Percentiles rank a stretch among this genome's conserved stretches.
These are phyloP conservation scores for Melitaea athalia DNA, from an alignment of 2,888 invertebrate species.

Conservation along the genomic window DNA sequence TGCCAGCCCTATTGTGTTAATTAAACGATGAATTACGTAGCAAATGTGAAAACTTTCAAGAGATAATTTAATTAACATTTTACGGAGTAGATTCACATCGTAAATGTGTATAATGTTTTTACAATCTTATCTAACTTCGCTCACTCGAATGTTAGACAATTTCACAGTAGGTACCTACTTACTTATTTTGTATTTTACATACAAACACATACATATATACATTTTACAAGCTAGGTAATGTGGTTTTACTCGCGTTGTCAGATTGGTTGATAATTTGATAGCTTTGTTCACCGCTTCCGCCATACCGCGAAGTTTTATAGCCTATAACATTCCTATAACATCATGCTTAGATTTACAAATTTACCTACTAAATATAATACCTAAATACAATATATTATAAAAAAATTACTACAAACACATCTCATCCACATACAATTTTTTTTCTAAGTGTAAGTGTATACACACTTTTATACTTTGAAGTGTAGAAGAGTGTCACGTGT, in stretches of 20 bases:
- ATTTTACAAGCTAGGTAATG: too few species aligned
- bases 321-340: too few species aligned
- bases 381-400: neutral
- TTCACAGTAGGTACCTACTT: neutral
- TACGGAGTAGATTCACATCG: neutral
- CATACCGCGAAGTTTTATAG: too few species aligned
- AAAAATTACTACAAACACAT: neutral
- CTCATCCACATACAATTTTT: neutral
- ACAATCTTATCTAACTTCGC: neutral
- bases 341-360: too few species aligned
- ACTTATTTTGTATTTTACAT: neutral
- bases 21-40: neutral
- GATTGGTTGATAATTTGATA: too few species aligned
- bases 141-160: neutral
- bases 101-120: neutral
- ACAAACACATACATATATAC: too few species aligned
- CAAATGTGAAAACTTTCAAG: neutral
- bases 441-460: neutral
- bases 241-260: too few species aligned
- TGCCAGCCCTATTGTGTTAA: neutral
- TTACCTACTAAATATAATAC: neutral
- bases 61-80: neutral
- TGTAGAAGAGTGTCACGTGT: constrained; percentile 21
- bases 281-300: too few species aligned
- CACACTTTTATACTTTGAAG: neutral